phyloP scores from a whole-genome alignment of 2,797 vertebrate genomes.

The Australoheros facetus region DNA sequence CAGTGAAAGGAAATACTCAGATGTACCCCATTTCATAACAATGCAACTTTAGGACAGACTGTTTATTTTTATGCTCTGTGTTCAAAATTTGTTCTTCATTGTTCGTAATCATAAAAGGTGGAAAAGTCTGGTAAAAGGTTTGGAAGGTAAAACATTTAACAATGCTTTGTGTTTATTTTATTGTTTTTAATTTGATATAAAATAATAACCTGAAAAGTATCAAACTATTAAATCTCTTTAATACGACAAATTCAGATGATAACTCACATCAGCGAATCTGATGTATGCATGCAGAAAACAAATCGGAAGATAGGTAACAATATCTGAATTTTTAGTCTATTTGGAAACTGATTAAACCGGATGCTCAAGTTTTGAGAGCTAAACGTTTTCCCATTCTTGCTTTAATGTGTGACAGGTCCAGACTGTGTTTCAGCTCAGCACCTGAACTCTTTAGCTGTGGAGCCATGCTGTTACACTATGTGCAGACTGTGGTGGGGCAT shows the following conservation, averaged over 20 bases:
- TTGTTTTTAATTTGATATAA: too few relatives aligned
- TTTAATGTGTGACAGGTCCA: background rate
- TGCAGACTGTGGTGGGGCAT: rapidly evolving
- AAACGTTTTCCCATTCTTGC: background rate
- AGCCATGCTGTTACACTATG: background rate
- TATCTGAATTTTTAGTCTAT: background rate
- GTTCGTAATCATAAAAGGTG: background rate
- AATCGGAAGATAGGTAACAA: background rate
- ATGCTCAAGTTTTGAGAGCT: background rate
- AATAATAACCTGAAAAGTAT: too few relatives aligned
- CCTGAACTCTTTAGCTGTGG: background rate
- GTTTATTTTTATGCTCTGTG: background rate
- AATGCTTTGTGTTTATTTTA: too few relatives aligned
- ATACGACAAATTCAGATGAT: too few relatives aligned
- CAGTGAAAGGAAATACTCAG: background rate
- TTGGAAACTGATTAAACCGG: background rate
- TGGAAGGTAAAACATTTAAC: too few relatives aligned
- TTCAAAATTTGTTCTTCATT: background rate
- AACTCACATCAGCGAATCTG: background rate
- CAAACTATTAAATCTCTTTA: too few relatives aligned
- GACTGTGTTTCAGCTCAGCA: background rate
- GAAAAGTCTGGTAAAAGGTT: too few relatives aligned
- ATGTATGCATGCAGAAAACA: background rate
- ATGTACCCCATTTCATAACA: background rate
- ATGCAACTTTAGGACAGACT: background rate